Base-by-base conservation (phyloP, 1,140 invertebrate species). In the Palaemon carinicauda region DNA sequence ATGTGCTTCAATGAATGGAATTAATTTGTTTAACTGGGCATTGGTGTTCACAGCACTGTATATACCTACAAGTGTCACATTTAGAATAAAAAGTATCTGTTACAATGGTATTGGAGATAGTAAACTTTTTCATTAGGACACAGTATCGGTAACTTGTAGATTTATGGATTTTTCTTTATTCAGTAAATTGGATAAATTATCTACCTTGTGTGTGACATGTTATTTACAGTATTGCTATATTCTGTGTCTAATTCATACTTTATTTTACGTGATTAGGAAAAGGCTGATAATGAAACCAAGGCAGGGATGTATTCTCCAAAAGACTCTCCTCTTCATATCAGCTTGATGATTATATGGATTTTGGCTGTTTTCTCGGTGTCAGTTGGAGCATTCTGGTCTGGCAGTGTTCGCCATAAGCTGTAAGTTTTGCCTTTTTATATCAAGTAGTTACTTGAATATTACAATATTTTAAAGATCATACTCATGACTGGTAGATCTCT, bases 381-480 rank as follows among this genome's bases (percentile, higher is more conserved):
- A n/a, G 84, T 92, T 81, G 92, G 92, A 14, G 90, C 90, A 4
- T 91, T 90, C 56, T 93, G 92, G 92, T 91, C 92, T 78, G 92
- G 92, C 5, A 88, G 83, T 27, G 88, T 90, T 2, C 89, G 89
- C 60, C 89, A 90, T 56, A 87, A 88, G 52, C 89, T 91, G 88
- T 90, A 77, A 89, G 87, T 88, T 27, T 51, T n/a, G 29, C 51
- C 19, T 74, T 10, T 65, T n/a, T 12, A n/a, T 14, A 17, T 27
- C 19, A n/a, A 51, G 24, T 19, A 19, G 80, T 50, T 54, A 71
- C 12, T 73, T 65, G 33, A 65, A 84, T n/a, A 31, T 80, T n/a
- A 51, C 77, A 9, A 79, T 21, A 80, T 41, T 73, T n/a, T n/a
- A n/a, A n/a, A n/a, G n/a, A n/a, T n/a, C n/a, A n/a, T n/a, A n/a